phyloP scores from a whole-genome alignment of 2,113 vertebrate species.

The Echinops telfairi region DNA sequence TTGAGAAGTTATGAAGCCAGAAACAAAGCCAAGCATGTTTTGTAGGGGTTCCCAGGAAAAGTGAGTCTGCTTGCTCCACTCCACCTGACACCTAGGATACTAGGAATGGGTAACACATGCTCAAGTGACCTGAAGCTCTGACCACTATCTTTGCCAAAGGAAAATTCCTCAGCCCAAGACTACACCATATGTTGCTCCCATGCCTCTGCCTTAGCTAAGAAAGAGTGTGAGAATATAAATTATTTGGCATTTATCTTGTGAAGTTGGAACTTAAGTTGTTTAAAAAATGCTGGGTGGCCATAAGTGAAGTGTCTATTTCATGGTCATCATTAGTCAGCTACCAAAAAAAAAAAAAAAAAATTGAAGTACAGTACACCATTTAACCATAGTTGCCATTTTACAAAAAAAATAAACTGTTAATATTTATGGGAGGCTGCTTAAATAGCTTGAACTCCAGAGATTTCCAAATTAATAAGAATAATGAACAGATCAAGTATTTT shows the following conservation, averaged over 20 bases:
- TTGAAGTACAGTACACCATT: no score
- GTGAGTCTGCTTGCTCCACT: not conserved
- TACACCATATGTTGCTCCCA: conserved; percentile 33
- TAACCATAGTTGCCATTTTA: conserved; percentile 46
- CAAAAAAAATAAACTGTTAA: conserved; percentile 24
- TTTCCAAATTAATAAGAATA: conserved; percentile 25
- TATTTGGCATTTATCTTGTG: not conserved
- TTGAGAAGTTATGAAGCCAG: not conserved
- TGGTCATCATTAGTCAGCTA: conserved; percentile 36
- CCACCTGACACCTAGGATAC: not conserved
- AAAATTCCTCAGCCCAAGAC: not conserved
- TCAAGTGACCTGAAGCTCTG: not conserved
- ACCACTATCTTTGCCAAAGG: not conserved
- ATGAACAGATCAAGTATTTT: no score
- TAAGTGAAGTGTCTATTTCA: conserved; percentile 50
- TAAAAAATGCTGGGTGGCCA: conserved; percentile 3
- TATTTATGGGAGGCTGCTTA: not conserved
- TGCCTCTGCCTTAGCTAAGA: not conserved
- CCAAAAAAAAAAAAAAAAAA: conserved; percentile 27
- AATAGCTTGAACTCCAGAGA: conserved; percentile 14
- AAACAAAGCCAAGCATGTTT: not conserved
- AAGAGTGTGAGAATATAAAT: conserved; percentile 15
- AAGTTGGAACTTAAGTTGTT: conserved; percentile 31
- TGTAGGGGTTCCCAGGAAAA: conserved; percentile 52
- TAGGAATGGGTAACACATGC: not conserved